Evolutionary conservation across 2,888 invertebrate genomes (phyloP).

Genomic region (Drosophila quinaria): DNA sequence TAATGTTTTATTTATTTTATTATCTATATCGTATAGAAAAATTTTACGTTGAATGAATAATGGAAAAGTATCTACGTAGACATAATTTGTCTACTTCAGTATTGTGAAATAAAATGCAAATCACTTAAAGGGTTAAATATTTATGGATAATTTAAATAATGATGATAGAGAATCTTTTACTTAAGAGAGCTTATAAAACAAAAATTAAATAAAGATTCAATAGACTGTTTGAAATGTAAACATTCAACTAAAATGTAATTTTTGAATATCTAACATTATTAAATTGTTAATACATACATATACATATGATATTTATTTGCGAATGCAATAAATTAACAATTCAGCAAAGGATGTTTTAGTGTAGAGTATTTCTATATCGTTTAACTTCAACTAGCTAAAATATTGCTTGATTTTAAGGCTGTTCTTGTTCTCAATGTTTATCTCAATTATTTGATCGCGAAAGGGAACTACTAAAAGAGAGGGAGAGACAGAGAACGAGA

Average conservation of each 20-base stretch:
- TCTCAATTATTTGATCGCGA: conserved; percentile 83
- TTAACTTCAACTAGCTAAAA: neutral
- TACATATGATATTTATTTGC: too few relatives aligned
- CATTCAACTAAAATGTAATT: too few relatives aligned
- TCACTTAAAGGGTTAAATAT: too few relatives aligned
- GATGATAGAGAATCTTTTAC: too few relatives aligned
- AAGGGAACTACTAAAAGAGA: neutral
- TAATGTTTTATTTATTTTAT: neutral
- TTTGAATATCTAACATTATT: too few relatives aligned
- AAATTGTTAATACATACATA: too few relatives aligned
- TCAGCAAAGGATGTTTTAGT: neutral
- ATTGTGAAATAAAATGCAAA: neutral
- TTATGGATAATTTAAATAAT: too few relatives aligned
- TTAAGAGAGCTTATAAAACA: too few relatives aligned
- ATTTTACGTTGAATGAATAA: neutral
- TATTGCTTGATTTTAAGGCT: conserved; percentile 20
- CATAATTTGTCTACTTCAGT: neutral
- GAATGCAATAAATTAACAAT: neutral
- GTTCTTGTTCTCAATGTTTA: conserved; percentile 59
- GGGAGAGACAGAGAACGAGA: neutral
- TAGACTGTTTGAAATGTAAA: too few relatives aligned
- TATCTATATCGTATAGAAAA: neutral
- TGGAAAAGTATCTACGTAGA: neutral
- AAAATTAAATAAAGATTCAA: too few relatives aligned
- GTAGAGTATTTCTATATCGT: neutral